Evolutionary conservation across 2,797 vertebrate species (phyloP), one percentile per base, ranked within the genome.

Genomic region (Echeneis naucrates): DNA sequence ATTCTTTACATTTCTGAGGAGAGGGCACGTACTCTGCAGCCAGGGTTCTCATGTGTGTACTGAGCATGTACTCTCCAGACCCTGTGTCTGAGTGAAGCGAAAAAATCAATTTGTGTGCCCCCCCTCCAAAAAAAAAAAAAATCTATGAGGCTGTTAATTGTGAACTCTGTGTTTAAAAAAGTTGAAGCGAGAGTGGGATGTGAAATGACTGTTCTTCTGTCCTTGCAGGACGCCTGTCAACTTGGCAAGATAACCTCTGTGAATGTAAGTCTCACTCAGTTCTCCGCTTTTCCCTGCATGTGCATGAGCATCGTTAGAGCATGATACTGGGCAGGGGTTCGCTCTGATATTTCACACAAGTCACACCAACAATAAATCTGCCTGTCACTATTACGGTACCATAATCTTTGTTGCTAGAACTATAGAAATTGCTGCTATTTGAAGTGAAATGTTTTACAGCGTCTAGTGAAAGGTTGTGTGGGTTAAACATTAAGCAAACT

Each of bases 151-250:
- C 66, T 87, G 73, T 88, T 72, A 68, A 64, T 71, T 56, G 56
- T 89, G 80, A 88, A 82, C 85, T 83, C 66, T 72, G 52, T 70
- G 80, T 81, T 87, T 75, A 51, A 38, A 75, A 40, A 78, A 68
- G 51, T 72, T 54, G 12, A 4, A 64, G 64, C 71, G 42, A 71
- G 74, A 57, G 30, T 73, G 27, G 24, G 50, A 87, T 72, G 33
- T 84, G 33, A 80, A 86, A 74, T 74, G 54, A 81, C 19, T 83
- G 16, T 73, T 82, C 50, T 81, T 83, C 35, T 90, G 63, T 91
- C 72, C 66, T 90, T 90, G 72, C 88, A 93, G 93, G 92, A 94
- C 64, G 91, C 85, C 83, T 93, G 91, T 92, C 93, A 91, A 37
- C 89, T 92, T 55, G 78, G 86, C 72, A 94, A 93, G 91, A 92